Conservation (phyloP, 2,888 invertebrate genomes). For the Pyrochroa serraticornis region DNA sequence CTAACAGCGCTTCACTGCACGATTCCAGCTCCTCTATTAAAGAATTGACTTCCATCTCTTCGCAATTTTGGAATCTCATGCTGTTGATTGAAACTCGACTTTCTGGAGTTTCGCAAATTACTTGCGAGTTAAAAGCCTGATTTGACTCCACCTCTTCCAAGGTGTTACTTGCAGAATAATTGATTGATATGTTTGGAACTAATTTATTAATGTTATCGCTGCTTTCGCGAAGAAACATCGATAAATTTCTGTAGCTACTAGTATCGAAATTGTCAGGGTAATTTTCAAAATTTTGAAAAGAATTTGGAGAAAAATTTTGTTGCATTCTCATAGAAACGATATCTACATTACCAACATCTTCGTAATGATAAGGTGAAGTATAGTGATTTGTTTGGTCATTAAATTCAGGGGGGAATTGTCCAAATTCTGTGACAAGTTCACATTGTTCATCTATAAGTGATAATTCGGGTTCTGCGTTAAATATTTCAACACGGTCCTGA, state of each 20-base stretch:
- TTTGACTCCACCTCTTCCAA: no score
- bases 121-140: background rate
- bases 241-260: conserved; percentile 28
- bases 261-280: background rate
- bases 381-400: no score
- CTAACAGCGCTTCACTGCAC: no score
- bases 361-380: no score
- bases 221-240: conserved; percentile 30
- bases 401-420: no score
- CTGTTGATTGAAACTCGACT: background rate
- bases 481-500: no score
- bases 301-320: no score
- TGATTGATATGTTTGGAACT: conserved; percentile 35
- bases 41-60: background rate
- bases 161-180: conserved; percentile 5
- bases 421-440: no score
- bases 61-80: background rate
- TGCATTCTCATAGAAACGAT: background rate
- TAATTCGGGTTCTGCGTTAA: no score
- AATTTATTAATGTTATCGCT: conserved; percentile 33
- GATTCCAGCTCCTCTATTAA: conserved; percentile 9
- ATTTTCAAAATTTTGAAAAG: no score
- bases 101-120: background rate
- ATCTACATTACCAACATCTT: no score
- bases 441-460: no score